Conservation (phyloP, 2,888 invertebrate species). For the Dynastes hyllus region DNA sequence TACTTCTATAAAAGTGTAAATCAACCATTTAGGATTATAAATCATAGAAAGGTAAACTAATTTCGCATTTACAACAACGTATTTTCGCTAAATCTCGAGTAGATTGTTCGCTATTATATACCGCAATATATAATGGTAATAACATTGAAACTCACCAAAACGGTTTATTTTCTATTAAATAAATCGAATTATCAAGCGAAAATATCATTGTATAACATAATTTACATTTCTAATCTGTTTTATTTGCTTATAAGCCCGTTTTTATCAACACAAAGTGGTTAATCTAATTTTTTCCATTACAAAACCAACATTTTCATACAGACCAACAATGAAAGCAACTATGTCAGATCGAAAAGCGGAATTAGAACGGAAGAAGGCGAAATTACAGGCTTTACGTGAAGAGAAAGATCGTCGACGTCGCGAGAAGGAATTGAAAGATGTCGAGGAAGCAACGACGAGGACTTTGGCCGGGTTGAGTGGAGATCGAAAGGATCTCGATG, state of each 20-base stretch:
- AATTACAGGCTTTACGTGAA: constrained; percentile 90
- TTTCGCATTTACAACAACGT: not conserved
- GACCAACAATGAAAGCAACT: constrained; percentile 58
- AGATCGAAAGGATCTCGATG: constrained; percentile 84
- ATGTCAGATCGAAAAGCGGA: constrained; percentile 95
- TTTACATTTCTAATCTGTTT: not conserved
- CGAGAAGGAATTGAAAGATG: constrained; percentile 92
- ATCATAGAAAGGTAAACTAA: constrained; percentile 18
- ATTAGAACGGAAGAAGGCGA: constrained; percentile 92
- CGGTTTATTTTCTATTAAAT: constrained; percentile 29
- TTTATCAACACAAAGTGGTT: not conserved
- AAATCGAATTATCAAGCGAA: not conserved
- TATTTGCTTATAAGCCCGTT: not conserved
- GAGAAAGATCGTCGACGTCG: constrained; percentile 90
- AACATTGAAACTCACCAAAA: constrained; percentile 52
- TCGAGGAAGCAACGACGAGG: constrained; percentile 79
- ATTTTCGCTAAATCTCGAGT: not conserved
- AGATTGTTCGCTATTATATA: constrained; percentile 15
- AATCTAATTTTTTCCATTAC: not conserved
- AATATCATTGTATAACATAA: not conserved
- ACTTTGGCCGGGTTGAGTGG: constrained; percentile 70
- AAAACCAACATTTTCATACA: constrained; percentile 1
- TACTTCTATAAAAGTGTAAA: constrained; percentile 51
- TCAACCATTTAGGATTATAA: constrained; percentile 14
- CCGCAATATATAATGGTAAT: constrained; percentile 49